These are phyloP conservation scores for Chironomus tentans DNA, from an alignment of 2,888 invertebrate species.

Conservation along the genomic window DNA sequence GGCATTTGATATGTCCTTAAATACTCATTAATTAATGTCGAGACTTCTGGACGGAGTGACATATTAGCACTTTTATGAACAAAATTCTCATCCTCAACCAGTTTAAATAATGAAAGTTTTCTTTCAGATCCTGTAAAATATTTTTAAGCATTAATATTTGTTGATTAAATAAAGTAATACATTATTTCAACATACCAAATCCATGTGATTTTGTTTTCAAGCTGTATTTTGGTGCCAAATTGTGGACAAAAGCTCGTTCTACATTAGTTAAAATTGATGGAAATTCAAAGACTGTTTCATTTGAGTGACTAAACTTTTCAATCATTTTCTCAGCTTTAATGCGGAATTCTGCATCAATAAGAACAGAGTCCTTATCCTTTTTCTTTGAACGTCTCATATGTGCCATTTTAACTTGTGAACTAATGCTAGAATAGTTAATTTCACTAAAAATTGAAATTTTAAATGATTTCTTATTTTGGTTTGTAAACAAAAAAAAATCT, in stretches of 20 bases:
- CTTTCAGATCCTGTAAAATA: conserved; percentile 55
- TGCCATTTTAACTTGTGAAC: background rate
- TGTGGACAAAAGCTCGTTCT: conserved; percentile 73
- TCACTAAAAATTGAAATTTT: background rate
- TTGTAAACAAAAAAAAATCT: no score
- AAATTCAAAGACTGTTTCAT: conserved; percentile 46
- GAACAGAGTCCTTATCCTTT: background rate
- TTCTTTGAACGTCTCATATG: background rate
- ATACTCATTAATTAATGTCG: background rate
- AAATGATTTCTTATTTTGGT: background rate
- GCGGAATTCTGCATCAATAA: conserved; percentile 10
- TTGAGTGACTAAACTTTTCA: background rate
- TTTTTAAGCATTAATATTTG: background rate
- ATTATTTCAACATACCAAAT: conserved; percentile 48
- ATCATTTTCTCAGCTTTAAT: conserved; percentile 18
- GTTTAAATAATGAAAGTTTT: conserved; percentile 59
- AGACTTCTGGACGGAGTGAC: conserved; percentile 49
- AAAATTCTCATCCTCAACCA: conserved; percentile 57
- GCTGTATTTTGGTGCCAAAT: conserved; percentile 56
- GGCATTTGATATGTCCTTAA: background rate
- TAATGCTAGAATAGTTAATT: background rate
- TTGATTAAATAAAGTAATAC: background rate
- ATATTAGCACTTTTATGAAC: conserved; percentile 55
- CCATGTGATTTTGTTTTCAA: conserved; percentile 75
- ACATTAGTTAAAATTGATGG: conserved; percentile 65